Evolutionary conservation across 2,113 vertebrate genomes (phyloP).

Genomic region (Ancistrus triradiatus): DNA sequence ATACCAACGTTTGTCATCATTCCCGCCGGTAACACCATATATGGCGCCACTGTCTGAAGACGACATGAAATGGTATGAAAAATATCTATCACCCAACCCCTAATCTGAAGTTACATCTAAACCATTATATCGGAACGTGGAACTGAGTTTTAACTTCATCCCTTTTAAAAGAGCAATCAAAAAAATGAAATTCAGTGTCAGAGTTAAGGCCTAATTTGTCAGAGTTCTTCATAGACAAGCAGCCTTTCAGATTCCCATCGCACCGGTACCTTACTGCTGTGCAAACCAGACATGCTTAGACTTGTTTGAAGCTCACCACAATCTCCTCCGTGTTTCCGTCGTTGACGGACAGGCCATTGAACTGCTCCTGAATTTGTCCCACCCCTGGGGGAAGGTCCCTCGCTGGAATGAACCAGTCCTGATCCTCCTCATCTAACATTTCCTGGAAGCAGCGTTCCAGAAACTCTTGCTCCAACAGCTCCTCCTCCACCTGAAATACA

Average conservation of each 20-base stretch:
- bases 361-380: constrained; percentile 90
- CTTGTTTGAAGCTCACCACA: constrained; percentile 72
- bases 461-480: constrained; percentile 95
- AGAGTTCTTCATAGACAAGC: too few species aligned
- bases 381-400: constrained; percentile 86
- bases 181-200: too few species aligned
- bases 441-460: constrained; percentile 97
- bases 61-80: too few species aligned
- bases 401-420: constrained; percentile 95
- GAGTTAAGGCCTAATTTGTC: too few species aligned
- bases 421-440: constrained; percentile 96
- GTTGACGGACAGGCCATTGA: constrained; percentile 78
- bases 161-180: too few species aligned
- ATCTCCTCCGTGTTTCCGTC: constrained; percentile 84
- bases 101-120: too few species aligned
- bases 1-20: not conserved
- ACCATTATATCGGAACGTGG: too few species aligned
- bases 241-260: too few species aligned
- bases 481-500: constrained; percentile 84
- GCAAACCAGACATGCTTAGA: not conserved
- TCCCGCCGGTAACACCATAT: too few species aligned
- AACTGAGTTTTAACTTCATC: too few species aligned
- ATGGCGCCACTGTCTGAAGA: too few species aligned
- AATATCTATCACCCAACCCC: too few species aligned
- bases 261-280: not conserved